These are phyloP conservation scores for Acleris literana DNA, from an alignment of 2,888 invertebrate species.

Conservation along the genomic window DNA sequence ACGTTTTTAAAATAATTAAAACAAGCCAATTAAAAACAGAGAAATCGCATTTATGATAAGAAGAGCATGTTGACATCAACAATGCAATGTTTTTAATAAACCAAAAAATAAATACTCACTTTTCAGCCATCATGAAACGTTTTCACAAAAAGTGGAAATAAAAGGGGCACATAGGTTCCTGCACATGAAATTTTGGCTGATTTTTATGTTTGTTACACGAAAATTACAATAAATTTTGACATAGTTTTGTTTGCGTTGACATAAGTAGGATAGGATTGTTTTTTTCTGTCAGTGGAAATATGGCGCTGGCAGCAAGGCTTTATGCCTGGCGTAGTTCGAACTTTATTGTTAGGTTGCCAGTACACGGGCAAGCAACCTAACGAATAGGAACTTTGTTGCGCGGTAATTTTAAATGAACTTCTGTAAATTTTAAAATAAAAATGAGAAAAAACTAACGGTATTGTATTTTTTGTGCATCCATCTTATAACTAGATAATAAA, in stretches of 20 bases:
- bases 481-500: too few species aligned
- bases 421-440: too few species aligned
- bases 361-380: background rate
- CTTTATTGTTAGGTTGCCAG: slow-evolving; percentile 6
- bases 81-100: slow-evolving; percentile 45
- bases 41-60: slow-evolving; percentile 57
- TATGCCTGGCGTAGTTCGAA: slow-evolving; percentile 8
- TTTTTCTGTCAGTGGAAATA: slow-evolving; percentile 31
- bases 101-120: slow-evolving; percentile 60
- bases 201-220: slow-evolving; percentile 73
- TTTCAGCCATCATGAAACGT: slow-evolving; percentile 71
- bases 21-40: slow-evolving; percentile 24
- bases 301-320: slow-evolving; percentile 27
- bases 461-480: too few species aligned
- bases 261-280: slow-evolving; percentile 56
- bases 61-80: slow-evolving; percentile 56
- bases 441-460: too few species aligned
- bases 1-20: slow-evolving; percentile 30
- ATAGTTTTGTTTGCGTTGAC: slow-evolving; percentile 82
- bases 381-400: background rate
- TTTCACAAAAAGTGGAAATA: slow-evolving; percentile 53
- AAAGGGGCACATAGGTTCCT: slow-evolving; percentile 67
- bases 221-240: slow-evolving; percentile 79
- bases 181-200: slow-evolving; percentile 60
- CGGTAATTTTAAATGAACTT: slow-evolving; percentile 1